Evolutionary conservation across 2,113 vertebrate genomes (phyloP).

Genomic region (Chlamydotis undulata): DNA sequence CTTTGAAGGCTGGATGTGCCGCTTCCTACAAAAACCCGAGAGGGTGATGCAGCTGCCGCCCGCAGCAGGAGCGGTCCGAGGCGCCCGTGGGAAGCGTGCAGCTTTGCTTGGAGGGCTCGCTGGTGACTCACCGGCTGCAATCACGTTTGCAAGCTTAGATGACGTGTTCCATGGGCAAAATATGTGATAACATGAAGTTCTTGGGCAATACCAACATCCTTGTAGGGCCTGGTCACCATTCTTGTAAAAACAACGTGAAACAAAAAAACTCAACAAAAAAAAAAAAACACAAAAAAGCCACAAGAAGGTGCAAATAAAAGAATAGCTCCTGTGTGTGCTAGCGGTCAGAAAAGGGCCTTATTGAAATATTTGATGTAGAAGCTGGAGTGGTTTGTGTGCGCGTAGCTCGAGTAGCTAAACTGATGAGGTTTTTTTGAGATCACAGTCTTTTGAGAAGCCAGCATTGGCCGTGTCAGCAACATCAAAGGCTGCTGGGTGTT

Average conservation of each 20-base stretch:
- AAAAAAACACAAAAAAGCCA: neutral
- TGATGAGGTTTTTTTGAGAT: neutral
- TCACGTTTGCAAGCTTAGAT: neutral
- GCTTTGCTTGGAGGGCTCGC: neutral
- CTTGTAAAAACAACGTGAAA: neutral
- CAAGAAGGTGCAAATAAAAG: too few relatives aligned
- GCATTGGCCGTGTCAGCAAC: rapidly evolving
- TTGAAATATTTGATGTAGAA: neutral
- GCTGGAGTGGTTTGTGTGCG: too few relatives aligned
- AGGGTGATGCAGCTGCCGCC: neutral
- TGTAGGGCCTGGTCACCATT: neutral
- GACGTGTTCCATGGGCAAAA: neutral
- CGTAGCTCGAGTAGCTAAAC: neutral
- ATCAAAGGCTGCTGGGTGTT: neutral
- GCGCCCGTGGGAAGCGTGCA: rapidly evolving
- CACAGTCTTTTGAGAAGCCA: neutral
- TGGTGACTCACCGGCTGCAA: neutral
- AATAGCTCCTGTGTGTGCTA: neutral
- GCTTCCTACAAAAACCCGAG: neutral
- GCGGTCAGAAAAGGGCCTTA: neutral
- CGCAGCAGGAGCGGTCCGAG: neutral
- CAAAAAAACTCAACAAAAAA: neutral
- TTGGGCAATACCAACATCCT: neutral
- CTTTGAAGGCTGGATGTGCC: too few relatives aligned
- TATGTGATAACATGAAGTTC: neutral